Percentiles rank a stretch among this genome's conserved stretches.
phyloP scores from a whole-genome alignment of 2,113 vertebrate genomes.

The Alces alces region DNA sequence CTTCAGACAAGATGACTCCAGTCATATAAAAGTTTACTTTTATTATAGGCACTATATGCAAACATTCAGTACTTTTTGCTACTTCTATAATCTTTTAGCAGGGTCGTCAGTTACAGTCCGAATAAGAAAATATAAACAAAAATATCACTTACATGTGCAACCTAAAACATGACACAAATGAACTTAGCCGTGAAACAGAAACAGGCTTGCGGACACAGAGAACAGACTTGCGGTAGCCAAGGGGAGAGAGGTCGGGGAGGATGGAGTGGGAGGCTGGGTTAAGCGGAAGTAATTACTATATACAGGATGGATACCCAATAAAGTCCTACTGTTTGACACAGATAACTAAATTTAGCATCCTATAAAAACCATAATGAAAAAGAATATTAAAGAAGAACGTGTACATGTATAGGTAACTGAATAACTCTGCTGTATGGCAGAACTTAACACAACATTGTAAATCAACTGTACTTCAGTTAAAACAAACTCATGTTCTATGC shows the following conservation, averaged over 20 bases:
- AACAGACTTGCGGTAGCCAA: neutral
- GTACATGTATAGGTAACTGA: neutral
- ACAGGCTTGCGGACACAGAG: neutral
- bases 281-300: neutral
- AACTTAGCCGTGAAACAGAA: accelerated
- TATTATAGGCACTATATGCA: constrained; percentile 35
- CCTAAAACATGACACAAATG: neutral
- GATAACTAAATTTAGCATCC: neutral
- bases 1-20: neutral
- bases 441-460: neutral
- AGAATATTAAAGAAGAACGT: neutral
- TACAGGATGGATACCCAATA: neutral
- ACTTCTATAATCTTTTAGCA: constrained; percentile 24
- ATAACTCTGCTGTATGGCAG: neutral
- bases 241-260: neutral
- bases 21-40: constrained; percentile 34
- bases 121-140: constrained; percentile 46
- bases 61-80: constrained; percentile 22
- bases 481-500: neutral
- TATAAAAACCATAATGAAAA: neutral
- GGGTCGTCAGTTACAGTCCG: neutral
- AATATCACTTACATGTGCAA: neutral
- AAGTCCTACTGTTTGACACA: neutral
- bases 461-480: neutral
- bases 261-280: neutral